Evolutionary conservation across 2,888 invertebrate species (phyloP), one percentile per base, ranked within the genome.

Genomic region (Ormyrus pomaceus): DNA sequence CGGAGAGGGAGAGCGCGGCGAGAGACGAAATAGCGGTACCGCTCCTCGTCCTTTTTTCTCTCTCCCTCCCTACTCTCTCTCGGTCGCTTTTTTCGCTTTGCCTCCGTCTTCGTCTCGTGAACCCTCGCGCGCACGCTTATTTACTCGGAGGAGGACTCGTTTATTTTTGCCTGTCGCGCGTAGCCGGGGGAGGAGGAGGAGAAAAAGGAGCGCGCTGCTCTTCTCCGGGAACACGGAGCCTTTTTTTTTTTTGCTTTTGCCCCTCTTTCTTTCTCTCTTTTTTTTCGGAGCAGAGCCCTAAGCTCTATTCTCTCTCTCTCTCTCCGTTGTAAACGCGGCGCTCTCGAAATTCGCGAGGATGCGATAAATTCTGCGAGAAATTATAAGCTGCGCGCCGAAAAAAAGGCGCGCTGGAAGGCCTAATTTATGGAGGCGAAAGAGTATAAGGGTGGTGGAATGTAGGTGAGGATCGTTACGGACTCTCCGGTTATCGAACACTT

Each of bases 11-110:
- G 19, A 19, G 3, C 34, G 34, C 34, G 34, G 4, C 34, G 74
- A 74, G 69, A 79, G 80, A 82, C 34, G 77, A 61, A 80, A 74
- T 80, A 83, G 86, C 84, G 85, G 85, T 83, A 83, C 79, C 59
- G 45, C 53, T 61, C 10, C 56, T 70, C 46, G 34, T 55, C n/a
- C 34, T 64, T 70, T 72, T 72, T 50, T 55, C 11, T 59, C 19
- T 45, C 56, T 65, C 69, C 48, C 59, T 62, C 66, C 70, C 56
- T 62, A 2, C 62, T 68, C 58, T 34, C 65, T 50, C 59, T 48
- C 34, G 6, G 10, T 61, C 48, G 34, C 45, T 55, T 11, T 34
- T 34, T 34, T 68, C 62, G 59, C 1, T 65, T 59, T 71, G 45
- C 13, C 51, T 34, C 56, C 55, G 64, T 46, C 6, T 13, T 6